Base-by-base conservation (phyloP, 2,888 invertebrate genomes). In the Microctonus hyperodae region DNA sequence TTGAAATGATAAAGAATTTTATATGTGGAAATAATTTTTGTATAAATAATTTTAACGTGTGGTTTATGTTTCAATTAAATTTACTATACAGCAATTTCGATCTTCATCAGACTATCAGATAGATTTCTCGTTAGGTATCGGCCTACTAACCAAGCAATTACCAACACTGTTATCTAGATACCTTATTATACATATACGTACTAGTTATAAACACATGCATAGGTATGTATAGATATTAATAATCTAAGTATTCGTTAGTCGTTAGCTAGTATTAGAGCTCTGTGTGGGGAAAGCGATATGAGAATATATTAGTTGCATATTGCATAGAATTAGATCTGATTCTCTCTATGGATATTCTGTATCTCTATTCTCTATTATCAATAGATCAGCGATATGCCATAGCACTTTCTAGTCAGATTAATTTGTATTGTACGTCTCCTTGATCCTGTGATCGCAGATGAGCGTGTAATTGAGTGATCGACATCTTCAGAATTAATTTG, bases 401-500 rank as follows among this genome's bases (percentile, higher is more conserved):
- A 67, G 58, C 70, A 71, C 76, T 35, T 57, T 74, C 76, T 73
- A 75, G 76, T 76, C 76, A 75, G 77, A 80, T 79, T 79, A 81
- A 81, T 80, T 80, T 78, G 78, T 78, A 75, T 80, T 79, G 77
- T 78, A 75, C 77, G 73, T 79, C 77, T 81, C 79, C 75, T 75
- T 76, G 78, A 78, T 78, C 77, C 76, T 70, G 57, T 73, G 75
- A 76, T 80, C 76, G 75, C 72, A 79, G 75, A 81, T 78, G 79
- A 77, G 77, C 79, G 78, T 77, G 76, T 81, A 80, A 81, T 81
- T 81, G 79, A 76, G 75, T 76, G 78, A 74, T 74, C 79, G 73
- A 78, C 77, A 79, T 79, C 76, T 71, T 23, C 23, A 23, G 25
- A 13, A 13, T 22, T 20, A 20, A 51, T 23, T 5, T 51, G 25